phyloP scores from a whole-genome alignment of 2,888 invertebrate genomes.

The Apocheima hispidaria region DNA sequence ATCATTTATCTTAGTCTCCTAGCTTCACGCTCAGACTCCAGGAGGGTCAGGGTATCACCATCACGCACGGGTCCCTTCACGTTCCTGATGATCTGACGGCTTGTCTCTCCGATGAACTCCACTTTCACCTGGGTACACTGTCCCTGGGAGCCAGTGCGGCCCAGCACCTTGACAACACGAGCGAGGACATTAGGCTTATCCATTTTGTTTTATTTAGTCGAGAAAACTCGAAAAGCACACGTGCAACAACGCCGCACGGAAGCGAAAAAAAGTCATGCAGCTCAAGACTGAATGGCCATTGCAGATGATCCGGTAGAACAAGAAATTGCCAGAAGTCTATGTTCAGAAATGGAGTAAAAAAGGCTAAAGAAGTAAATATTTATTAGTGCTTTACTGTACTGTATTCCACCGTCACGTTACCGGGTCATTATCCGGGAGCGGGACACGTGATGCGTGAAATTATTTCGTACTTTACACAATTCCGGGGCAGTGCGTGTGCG shows the following conservation, averaged over 20 bases:
- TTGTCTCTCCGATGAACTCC: conserved; percentile 98
- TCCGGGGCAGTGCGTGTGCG: conserved; percentile 72
- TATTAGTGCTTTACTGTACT: not conserved
- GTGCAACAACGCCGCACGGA: conserved; percentile 77
- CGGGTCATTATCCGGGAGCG: conserved; percentile 81
- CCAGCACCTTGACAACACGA: conserved; percentile 98
- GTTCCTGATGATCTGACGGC: conserved; percentile 99
- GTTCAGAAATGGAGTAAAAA: no score
- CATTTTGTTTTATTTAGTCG: conserved; percentile 85
- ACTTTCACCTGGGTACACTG: conserved; percentile 99
- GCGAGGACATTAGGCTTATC: conserved; percentile 95
- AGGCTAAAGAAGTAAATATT: no score
- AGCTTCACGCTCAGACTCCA: conserved; percentile 99
- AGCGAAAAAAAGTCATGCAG: conserved; percentile 70
- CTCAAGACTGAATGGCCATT: no score
- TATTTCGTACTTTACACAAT: conserved; percentile 86
- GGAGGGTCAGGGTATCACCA: conserved; percentile 98
- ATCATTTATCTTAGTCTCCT: conserved; percentile 95
- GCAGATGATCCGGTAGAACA: no score
- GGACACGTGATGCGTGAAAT: conserved; percentile 85
- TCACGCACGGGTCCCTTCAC: conserved; percentile 99
- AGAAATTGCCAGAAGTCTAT: no score
- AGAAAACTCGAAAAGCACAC: conserved; percentile 72
- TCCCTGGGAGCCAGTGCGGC: conserved; percentile 99
- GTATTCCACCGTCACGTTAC: conserved; percentile 54